These are phyloP conservation scores for Dichetophora obliterata DNA, from an alignment of 2,888 invertebrate species.

Conservation along the genomic window DNA sequence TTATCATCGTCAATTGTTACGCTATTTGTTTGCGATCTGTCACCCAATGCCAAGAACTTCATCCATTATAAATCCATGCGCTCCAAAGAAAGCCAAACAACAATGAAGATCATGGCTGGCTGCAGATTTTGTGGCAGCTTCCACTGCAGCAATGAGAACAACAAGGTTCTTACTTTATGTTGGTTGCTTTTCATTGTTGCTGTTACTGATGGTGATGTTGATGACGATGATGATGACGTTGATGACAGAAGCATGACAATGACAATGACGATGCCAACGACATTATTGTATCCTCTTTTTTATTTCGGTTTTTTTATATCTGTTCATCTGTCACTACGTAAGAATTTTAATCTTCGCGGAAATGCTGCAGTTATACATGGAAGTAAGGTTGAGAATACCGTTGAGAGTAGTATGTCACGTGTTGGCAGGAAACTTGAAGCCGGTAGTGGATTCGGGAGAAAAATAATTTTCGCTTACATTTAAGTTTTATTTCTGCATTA, in stretches of 20 bases:
- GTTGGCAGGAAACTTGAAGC: neutral
- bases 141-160: neutral
- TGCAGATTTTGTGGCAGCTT: slow-evolving; percentile 28
- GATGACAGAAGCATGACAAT: slow-evolving; percentile 37
- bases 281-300: neutral
- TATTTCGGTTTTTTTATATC: neutral
- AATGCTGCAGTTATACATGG: neutral
- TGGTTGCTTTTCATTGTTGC: neutral
- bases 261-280: slow-evolving; percentile 31
- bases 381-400: neutral
- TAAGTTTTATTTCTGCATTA: no score
- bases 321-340: slow-evolving; percentile 13
- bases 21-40: slow-evolving; percentile 13
- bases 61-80: slow-evolving; percentile 31
- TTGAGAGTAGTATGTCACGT: no score
- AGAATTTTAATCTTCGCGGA: slow-evolving; percentile 19
- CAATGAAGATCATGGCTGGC: slow-evolving; percentile 32
- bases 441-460: neutral
- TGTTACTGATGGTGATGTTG: slow-evolving; percentile 5
- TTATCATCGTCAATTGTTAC: slow-evolving; percentile 21
- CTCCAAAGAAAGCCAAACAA: slow-evolving; percentile 22
- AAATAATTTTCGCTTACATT: neutral
- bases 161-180: neutral
- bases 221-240: slow-evolving; percentile 2
- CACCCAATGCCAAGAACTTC: slow-evolving; percentile 32